These are phyloP conservation scores for Calidris pugnax DNA, from an alignment of 2,113 vertebrate genomes.

Conservation along the genomic window DNA sequence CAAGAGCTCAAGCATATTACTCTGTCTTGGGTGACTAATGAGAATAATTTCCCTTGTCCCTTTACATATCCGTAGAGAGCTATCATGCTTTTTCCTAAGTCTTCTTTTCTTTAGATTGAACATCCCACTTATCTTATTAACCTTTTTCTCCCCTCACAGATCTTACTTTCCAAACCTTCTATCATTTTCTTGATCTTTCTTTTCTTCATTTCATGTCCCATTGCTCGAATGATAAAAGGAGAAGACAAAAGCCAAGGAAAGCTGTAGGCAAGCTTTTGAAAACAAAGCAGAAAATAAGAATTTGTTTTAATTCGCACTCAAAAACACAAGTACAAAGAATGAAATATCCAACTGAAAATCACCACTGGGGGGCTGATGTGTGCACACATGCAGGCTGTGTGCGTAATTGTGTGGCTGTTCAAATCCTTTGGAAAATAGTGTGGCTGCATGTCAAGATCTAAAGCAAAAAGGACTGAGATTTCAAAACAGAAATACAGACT, in stretches of 20 bases:
- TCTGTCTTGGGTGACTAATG: conserved; percentile 64
- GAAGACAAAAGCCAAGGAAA: conserved; percentile 50
- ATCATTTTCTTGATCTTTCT: conserved; percentile 51
- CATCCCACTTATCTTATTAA: conserved; percentile 59
- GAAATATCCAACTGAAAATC: conserved; percentile 51
- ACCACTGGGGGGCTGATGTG: conserved; percentile 46
- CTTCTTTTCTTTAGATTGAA: conserved; percentile 49
- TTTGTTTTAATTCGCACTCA: conserved; percentile 60
- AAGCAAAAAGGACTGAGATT: conserved; percentile 48
- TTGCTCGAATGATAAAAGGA: conserved; percentile 36
- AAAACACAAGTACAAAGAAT: conserved; percentile 51
- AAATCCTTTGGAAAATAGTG: conserved; percentile 57
- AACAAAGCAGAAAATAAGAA: conserved; percentile 65
- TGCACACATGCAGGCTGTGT: conserved; percentile 24
- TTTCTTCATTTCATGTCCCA: conserved; percentile 42
- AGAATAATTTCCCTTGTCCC: conserved; percentile 65
- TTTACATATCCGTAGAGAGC: conserved; percentile 50
- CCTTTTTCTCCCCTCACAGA: conserved; percentile 19
- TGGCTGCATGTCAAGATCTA: conserved; percentile 63
- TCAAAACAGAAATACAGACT: conserved; percentile 60
- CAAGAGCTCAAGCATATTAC: conserved; percentile 46
- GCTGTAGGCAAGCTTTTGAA: conserved; percentile 62
- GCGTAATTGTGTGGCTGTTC: conserved; percentile 19
- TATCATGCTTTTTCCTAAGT: conserved; percentile 50
- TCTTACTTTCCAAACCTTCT: conserved; percentile 47